A percentile compares a stretch with the other conserved stretches of the same genome.
Evolutionary conservation across 2,888 invertebrate species (phyloP).

Genomic region (Calameuta filiformis): DNA sequence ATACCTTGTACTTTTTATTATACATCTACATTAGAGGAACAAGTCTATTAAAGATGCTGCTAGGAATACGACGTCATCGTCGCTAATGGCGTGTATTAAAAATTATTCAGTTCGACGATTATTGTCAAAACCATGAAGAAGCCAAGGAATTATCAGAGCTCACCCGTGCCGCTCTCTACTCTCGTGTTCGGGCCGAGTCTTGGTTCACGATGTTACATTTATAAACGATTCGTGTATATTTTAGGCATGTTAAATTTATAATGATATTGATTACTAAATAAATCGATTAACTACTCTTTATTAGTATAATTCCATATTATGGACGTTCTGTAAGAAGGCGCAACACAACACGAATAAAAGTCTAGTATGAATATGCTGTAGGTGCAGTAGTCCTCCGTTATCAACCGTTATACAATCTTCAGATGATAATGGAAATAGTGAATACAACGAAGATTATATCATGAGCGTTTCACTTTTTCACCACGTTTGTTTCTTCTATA

Average conservation of each 20-base stretch:
- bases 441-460: background rate
- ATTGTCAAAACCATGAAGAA: background rate
- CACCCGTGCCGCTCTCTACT: constrained; percentile 38
- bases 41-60: constrained; percentile 56
- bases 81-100: constrained; percentile 38
- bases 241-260: constrained; percentile 64
- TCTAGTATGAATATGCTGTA: constrained; percentile 46
- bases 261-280: constrained; percentile 59
- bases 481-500: constrained; percentile 48
- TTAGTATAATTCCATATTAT: constrained; percentile 56
- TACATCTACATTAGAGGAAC: constrained; percentile 52
- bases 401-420: background rate
- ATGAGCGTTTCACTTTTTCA: background rate
- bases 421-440: background rate
- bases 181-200: constrained; percentile 40
- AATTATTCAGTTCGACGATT: constrained; percentile 41
- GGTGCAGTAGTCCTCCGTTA: constrained; percentile 16
- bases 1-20: constrained; percentile 50
- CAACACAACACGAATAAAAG: constrained; percentile 42
- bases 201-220: constrained; percentile 60
- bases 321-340: constrained; percentile 45
- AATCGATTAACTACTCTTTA: constrained; percentile 58
- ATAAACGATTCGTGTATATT: constrained; percentile 61
- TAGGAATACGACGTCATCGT: constrained; percentile 23
- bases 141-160: constrained; percentile 32